Conservation (phyloP, 2,113 vertebrate species). For the Solea senegalensis region DNA sequence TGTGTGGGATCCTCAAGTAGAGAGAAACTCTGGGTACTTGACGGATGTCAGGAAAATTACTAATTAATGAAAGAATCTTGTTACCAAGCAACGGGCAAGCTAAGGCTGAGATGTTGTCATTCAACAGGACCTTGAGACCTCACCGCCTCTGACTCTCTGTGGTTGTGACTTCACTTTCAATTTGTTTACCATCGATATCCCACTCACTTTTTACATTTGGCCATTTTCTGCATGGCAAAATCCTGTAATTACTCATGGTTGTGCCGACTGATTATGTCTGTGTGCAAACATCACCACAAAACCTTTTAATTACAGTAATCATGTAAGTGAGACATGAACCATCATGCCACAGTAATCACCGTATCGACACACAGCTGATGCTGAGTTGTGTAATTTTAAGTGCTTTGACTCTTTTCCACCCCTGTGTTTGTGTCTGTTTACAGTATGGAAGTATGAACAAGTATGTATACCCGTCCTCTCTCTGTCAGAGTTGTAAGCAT, state of each 20-base stretch:
- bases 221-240: constrained; percentile 24
- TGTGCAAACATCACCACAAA: constrained; percentile 42
- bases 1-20: constrained; percentile 22
- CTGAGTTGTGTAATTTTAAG: constrained; percentile 8
- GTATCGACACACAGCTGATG: constrained; percentile 5
- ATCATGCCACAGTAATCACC: constrained; percentile 23
- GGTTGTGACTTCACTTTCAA: constrained; percentile 20
- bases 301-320: constrained; percentile 54
- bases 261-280: constrained; percentile 43
- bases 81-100: constrained; percentile 83
- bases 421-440: constrained; percentile 2
- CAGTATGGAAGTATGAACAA: constrained; percentile 21
- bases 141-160: constrained; percentile 16
- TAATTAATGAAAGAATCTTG: constrained; percentile 75
- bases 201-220: constrained; percentile 31
- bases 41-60: constrained; percentile 69
- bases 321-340: constrained; percentile 36
- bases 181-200: constrained; percentile 38
- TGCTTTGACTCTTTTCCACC: constrained; percentile 1
- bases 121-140: constrained; percentile 63
- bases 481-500: constrained; percentile 98
- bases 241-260: constrained; percentile 50
- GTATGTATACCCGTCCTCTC: constrained; percentile 88
- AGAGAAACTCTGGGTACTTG: constrained; percentile 52
- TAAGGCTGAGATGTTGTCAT: constrained; percentile 54